Evolutionary conservation across 2,888 invertebrate species (phyloP).

Genomic region (Ochropleura leucogaster): DNA sequence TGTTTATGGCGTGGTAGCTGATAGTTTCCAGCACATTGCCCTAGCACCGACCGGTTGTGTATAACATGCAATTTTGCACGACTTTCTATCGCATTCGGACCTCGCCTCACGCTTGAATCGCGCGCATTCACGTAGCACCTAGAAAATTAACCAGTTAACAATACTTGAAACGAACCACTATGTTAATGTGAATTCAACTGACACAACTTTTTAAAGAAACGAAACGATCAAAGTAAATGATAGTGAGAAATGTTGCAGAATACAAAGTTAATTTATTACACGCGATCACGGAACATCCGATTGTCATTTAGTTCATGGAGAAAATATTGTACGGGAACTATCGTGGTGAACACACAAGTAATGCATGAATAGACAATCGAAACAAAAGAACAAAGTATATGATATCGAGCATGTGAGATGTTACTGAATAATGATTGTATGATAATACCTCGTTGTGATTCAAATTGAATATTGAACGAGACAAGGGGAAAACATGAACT

Average conservation of each 20-base stretch:
- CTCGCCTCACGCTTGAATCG: conserved; percentile 35
- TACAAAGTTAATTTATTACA: conserved; percentile 35
- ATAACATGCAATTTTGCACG: conserved; percentile 80
- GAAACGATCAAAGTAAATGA: conserved; percentile 16
- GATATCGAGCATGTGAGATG: conserved; percentile 80
- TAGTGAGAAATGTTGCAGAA: conserved; percentile 39
- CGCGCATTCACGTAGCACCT: conserved; percentile 46
- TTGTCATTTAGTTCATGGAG: conserved; percentile 45
- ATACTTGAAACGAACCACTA: conserved; percentile 47
- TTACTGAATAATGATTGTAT: conserved; percentile 83
- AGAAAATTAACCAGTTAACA: conserved; percentile 48
- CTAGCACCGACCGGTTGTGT: conserved; percentile 66
- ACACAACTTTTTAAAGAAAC: conserved; percentile 26
- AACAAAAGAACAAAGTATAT: conserved; percentile 78
- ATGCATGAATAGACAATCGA: conserved; percentile 74
- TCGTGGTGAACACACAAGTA: conserved; percentile 46
- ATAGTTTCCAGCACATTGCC: conserved; percentile 75
- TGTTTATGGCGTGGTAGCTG: conserved; percentile 69
- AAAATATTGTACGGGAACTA: conserved; percentile 55
- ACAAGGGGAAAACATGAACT: conserved; percentile 76
- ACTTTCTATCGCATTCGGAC: conserved; percentile 77
- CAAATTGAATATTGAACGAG: conserved; percentile 81
- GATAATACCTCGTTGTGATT: conserved; percentile 81
- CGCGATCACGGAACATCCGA: conserved; percentile 49
- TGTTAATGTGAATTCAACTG: conserved; percentile 55